Conservation (phyloP, 2,113 vertebrate species). For the Erythrocercus mccallii region DNA sequence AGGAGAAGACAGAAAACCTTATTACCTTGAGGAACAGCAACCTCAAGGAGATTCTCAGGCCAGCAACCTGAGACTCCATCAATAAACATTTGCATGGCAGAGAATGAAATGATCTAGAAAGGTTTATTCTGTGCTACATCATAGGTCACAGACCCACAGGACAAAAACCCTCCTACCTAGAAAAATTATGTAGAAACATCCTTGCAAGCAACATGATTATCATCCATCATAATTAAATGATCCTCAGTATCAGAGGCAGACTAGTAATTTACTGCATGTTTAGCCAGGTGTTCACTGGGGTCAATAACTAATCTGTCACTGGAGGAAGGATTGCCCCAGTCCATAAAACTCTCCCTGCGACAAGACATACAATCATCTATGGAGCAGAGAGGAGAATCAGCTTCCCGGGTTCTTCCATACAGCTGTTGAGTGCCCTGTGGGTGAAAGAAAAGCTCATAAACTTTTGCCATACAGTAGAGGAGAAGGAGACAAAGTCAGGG, state of each 20-base stretch:
- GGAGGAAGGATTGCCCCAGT: not conserved
- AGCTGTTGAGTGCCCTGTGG: not conserved
- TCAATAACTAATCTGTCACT: not conserved
- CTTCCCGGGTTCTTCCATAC: not conserved
- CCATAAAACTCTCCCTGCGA: not conserved
- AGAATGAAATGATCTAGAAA: not conserved
- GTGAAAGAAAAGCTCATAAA: not conserved
- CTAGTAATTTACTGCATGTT: not conserved
- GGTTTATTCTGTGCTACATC: not conserved
- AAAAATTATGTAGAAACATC: not conserved
- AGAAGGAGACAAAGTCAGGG: not conserved
- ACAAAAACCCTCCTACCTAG: not conserved
- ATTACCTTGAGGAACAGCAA: too few relatives aligned
- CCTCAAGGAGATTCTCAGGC: too few relatives aligned
- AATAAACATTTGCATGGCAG: not conserved
- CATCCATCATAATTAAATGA: not conserved
- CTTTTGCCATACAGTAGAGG: rapidly evolving
- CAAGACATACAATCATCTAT: not conserved
- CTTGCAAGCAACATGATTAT: not conserved
- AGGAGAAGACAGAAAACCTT: too few relatives aligned
- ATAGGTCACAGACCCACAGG: not conserved
- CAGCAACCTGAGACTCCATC: too few relatives aligned
- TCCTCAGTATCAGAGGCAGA: not conserved
- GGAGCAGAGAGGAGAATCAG: not conserved
- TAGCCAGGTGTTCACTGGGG: not conserved